Percentiles rank a stretch among this genome's conserved stretches.
Evolutionary conservation across 1,140 invertebrate genomes (phyloP).

Genomic region (Conus betulinus): DNA sequence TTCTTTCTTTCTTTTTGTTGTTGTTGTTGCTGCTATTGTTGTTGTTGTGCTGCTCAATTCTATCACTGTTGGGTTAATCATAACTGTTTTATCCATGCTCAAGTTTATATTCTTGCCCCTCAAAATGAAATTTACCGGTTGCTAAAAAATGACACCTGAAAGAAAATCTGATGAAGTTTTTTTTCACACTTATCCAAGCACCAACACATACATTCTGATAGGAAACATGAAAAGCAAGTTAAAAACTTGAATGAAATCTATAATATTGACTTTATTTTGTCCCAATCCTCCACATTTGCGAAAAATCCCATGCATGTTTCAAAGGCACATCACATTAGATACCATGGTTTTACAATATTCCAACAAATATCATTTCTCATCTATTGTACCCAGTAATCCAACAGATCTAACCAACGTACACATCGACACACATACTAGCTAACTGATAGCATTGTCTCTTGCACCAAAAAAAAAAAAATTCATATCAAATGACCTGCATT

Average conservation of each 20-base stretch:
- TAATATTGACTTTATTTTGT: constrained; percentile 1
- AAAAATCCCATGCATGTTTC: background rate
- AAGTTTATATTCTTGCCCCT: no score
- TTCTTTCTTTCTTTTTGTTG: no score
- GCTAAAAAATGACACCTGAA: no score
- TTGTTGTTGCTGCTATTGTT: no score
- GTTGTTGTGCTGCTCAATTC: no score
- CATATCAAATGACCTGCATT: no score
- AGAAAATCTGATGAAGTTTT: no score
- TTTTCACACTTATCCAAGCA: no score
- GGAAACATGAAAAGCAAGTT: background rate
- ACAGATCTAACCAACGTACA: background rate
- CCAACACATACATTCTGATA: no score
- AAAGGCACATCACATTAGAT: background rate
- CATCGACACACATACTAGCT: background rate
- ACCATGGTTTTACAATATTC: background rate
- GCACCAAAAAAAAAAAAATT: background rate
- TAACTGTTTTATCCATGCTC: no score
- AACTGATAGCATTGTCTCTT: background rate
- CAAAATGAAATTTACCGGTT: no score
- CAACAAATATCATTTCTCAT: background rate
- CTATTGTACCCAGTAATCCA: background rate
- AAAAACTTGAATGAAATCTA: background rate
- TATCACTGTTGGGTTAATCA: no score
- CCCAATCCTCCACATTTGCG: background rate